These are phyloP conservation scores for Salmo trutta DNA, from an alignment of 2,797 vertebrate genomes.

Conservation along the genomic window DNA sequence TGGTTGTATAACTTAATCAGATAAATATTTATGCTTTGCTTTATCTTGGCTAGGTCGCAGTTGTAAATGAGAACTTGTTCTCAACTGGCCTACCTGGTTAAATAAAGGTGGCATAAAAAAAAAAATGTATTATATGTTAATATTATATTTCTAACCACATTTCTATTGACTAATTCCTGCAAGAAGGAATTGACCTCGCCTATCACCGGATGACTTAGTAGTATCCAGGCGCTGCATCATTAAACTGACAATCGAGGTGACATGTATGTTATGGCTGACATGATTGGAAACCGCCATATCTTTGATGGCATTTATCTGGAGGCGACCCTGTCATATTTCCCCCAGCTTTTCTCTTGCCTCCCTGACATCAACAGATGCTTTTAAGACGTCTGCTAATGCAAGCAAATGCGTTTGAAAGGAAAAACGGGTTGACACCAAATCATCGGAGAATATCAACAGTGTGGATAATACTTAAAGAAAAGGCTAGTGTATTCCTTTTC, in stretches of 20 bases:
- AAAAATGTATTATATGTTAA: neutral
- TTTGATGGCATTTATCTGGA: constrained; percentile 73
- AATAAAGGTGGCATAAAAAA: no score
- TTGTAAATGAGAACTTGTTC: no score
- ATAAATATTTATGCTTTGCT: neutral
- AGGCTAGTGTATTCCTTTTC: neutral
- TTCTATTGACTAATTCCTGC: neutral
- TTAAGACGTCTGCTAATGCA: constrained; percentile 26
- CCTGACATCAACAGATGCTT: constrained; percentile 60
- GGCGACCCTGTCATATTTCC: constrained; percentile 65
- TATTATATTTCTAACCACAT: constrained; percentile 10
- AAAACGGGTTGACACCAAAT: neutral
- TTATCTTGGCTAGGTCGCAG: no score
- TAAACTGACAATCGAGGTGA: constrained; percentile 70
- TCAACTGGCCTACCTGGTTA: no score
- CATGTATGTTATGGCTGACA: constrained; percentile 72
- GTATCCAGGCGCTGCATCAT: constrained; percentile 58
- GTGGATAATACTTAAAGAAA: neutral
- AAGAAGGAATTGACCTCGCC: neutral
- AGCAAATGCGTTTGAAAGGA: constrained; percentile 14
- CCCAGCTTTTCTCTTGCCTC: constrained; percentile 24
- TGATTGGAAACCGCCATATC: constrained; percentile 69
- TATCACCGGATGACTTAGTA: neutral
- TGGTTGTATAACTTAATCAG: neutral
- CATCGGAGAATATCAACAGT: neutral